Conservation (phyloP, 2,113 vertebrate genomes). For the Chrysochloris asiatica region DNA sequence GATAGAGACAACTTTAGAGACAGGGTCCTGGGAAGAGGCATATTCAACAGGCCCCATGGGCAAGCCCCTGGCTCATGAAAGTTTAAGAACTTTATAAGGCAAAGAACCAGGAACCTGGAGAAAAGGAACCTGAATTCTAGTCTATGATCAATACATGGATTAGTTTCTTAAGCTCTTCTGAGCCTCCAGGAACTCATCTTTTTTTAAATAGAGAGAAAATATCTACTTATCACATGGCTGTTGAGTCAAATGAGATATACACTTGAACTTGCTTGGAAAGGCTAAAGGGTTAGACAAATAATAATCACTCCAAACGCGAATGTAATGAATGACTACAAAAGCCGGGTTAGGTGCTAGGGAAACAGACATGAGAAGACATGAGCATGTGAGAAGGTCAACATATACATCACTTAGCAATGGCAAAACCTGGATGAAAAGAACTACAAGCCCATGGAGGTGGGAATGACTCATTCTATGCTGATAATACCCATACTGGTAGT, state of each 20-base stretch:
- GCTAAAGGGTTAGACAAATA: neutral
- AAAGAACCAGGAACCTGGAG: slow-evolving; percentile 6
- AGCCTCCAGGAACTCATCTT: neutral
- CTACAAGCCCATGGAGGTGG: neutral
- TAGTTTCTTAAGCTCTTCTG: neutral
- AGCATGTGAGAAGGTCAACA: neutral
- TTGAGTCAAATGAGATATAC: neutral
- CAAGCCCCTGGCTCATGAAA: neutral
- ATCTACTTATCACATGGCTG: neutral
- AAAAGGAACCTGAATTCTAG: neutral
- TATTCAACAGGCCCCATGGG: neutral
- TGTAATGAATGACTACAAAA: neutral
- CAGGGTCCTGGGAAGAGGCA: neutral
- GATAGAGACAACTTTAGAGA: neutral
- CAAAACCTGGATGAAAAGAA: neutral
- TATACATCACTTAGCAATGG: neutral
- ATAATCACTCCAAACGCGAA: neutral
- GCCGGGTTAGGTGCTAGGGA: neutral
- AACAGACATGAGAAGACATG: neutral
- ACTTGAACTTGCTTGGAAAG: neutral
- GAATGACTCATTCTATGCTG: no score
- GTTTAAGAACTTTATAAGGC: neutral
- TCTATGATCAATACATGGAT: neutral
- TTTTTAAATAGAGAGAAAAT: neutral
- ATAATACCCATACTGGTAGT: no score